Base-by-base conservation (phyloP, 2,113 vertebrate genomes). In the Tachysurus fulvidraco region DNA sequence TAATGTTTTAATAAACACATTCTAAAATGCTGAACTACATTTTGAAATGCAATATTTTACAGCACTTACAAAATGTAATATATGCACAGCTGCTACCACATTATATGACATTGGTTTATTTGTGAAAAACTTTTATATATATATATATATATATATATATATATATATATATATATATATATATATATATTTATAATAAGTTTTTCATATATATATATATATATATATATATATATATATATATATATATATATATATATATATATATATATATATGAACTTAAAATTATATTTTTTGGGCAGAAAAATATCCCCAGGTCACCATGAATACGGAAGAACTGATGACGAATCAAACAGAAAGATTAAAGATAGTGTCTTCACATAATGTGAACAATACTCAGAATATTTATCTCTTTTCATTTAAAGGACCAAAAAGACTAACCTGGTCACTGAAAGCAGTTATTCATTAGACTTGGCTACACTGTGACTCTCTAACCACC, bases 301-400 rank as follows among this genome's bases (percentile, higher is more conserved):
- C 55, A 81, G 55, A 14, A 36, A 36, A 81, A 81, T 23, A 81
- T 5, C 30, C n/a, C 17, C 28, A 23, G 30, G 21, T 57, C 9
- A 59, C 28, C 28, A 41, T 60, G 55, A 80, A 80, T 36, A 80
- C 60, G 46, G 25, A 77, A 77, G 74, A 54, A 54, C 23, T 77
- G 1, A 50, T n/a, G 23, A n/a, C 50, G 9, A 79, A 79, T 57
- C 57, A 57, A 79, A 57, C 77, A 79, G 9, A 0, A 79, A 17
- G 52, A 57, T 9, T 28, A 67, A 67, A 19, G 60, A 19, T 14
- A 52, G 1, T 23, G n/a, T 67, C 11, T 36, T 83, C n/a, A 41
- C 41, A 54, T 50, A 65, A 65, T 52, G 17, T 19, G 4, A 67
- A 67, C 52, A 83, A 46, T 69, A 54, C 69, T 41, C 23, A 25